phyloP scores from a whole-genome alignment of 2,113 vertebrate species.

The Phodopus roborovskii region DNA sequence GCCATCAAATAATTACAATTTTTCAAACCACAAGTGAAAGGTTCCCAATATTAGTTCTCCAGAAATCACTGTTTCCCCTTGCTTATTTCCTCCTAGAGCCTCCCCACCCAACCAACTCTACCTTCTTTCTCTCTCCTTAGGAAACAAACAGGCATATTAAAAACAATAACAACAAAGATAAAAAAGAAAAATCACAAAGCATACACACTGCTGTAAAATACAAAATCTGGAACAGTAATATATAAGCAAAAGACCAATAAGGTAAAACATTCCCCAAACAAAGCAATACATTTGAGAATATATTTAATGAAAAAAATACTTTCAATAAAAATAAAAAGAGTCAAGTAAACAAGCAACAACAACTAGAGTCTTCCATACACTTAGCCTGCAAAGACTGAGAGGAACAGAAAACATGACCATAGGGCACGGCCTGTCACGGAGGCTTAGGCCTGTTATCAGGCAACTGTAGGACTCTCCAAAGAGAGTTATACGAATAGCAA shows the following conservation, averaged over 20 bases:
- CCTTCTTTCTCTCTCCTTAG: neutral
- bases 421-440: neutral
- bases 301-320: neutral
- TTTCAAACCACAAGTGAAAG: constrained; percentile 4
- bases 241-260: neutral
- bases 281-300: neutral
- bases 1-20: neutral
- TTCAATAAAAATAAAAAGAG: neutral
- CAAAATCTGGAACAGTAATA: neutral
- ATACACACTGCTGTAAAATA: neutral
- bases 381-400: neutral
- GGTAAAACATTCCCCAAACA: neutral
- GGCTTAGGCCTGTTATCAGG: neutral
- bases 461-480: neutral
- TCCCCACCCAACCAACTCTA: neutral
- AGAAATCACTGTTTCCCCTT: neutral
- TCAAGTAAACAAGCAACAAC: neutral
- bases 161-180: neutral
- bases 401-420: neutral
- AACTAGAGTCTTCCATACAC: neutral
- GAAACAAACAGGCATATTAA: neutral
- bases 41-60: neutral
- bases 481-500: neutral
- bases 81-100: neutral
- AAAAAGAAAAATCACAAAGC: neutral